A percentile compares a stretch with the other conserved stretches of the same genome.
Evolutionary conservation across 2,797 vertebrate genomes (phyloP).

Genomic region (Pristis pectinata): DNA sequence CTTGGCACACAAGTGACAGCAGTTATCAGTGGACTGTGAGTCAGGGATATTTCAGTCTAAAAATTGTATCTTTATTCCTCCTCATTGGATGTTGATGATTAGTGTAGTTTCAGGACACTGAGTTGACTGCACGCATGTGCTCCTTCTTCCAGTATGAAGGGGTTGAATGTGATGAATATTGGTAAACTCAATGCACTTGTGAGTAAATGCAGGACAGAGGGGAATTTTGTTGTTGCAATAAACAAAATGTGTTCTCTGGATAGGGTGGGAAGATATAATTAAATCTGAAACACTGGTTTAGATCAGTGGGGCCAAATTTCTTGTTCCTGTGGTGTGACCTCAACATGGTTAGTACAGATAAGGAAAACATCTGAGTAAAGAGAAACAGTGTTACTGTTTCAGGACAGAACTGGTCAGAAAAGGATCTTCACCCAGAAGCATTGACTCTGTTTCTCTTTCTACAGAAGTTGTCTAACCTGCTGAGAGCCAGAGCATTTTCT

Average conservation of each 20-base stretch:
- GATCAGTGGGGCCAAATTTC: neutral
- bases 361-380: neutral
- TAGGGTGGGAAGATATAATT: neutral
- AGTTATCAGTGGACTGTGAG: neutral
- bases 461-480: no score
- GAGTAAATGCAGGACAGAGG: neutral
- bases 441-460: no score
- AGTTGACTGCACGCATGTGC: neutral
- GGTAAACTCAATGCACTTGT: neutral
- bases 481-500: no score
- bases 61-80: neutral
- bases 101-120: neutral
- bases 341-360: neutral
- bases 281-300: neutral
- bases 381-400: no score
- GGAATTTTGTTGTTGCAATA: neutral
- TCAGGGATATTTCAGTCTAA: neutral
- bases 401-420: no score
- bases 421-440: no score
- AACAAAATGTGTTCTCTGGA: neutral
- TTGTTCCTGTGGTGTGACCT: neutral
- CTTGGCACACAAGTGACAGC: neutral
- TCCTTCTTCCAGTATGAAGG: neutral
- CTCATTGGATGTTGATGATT: neutral
- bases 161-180: no score